A percentile compares a stretch with the other conserved stretches of the same genome.
phyloP scores from a whole-genome alignment of 2,113 vertebrate species.

The Phaethornis superciliosus region DNA sequence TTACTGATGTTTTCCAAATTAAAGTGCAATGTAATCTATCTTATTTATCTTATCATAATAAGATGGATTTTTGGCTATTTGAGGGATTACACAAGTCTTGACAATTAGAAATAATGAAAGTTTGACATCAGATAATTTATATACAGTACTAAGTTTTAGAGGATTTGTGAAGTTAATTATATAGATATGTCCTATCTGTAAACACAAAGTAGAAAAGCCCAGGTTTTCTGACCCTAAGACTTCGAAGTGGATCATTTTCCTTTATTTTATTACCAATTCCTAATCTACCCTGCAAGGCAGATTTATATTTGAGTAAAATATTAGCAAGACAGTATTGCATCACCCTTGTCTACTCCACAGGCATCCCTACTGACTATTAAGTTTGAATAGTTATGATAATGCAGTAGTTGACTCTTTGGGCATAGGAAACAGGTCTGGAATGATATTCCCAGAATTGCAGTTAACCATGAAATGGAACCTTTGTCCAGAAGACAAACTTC shows the following conservation, averaged over 20 bases:
- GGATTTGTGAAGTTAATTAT: neutral
- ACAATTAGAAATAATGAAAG: neutral
- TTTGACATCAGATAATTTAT: neutral
- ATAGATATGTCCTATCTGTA: neutral
- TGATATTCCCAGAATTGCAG: neutral
- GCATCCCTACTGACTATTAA: neutral
- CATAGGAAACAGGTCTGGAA: neutral
- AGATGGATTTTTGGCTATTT: neutral
- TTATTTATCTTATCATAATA: neutral
- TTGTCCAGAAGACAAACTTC: neutral
- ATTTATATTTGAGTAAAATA: neutral
- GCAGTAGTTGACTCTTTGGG: neutral
- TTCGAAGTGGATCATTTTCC: neutral
- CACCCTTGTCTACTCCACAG: neutral
- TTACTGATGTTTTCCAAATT: conserved; percentile 14
- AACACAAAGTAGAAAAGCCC: neutral
- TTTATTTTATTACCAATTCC: neutral
- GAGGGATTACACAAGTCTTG: neutral
- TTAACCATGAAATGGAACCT: neutral
- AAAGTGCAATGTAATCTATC: neutral
- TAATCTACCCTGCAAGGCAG: neutral
- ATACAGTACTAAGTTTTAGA: neutral
- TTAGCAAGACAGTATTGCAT: neutral
- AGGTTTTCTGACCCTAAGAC: neutral
- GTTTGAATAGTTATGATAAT: neutral